Evolutionary conservation across 37 sponge, comb jelly and placozoan genomes (phyloP), one percentile per base, ranked within the genome.

Genomic region (Beroe forskalii): DNA sequence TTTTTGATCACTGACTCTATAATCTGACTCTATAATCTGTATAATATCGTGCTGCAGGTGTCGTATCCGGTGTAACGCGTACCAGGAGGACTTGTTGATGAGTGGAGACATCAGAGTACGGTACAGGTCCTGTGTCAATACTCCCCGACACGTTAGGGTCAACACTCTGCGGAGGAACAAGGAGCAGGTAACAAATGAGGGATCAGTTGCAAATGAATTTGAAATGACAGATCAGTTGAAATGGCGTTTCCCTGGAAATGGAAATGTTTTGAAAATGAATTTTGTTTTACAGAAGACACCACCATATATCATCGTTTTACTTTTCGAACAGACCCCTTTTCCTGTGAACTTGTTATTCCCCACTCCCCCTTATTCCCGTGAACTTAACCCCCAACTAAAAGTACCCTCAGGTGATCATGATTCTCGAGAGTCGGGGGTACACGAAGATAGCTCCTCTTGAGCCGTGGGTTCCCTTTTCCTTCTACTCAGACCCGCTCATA

Each of bases 61-160:
- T 38, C 43, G 86, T 4, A 80, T 80, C 28, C 40, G 35, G 30
- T 80, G 86, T 44, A 80, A 80, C 55, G 86, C 86, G 19, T 80
- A 80, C 55, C 86, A 44, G 40, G 86, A 80, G 55, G 86, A 80
- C 55, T 48, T 42, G 30, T 37, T 80, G 86, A 80, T 80, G 86
- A 44, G 86, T 44, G 17, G 42, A 0, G 86, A 80, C 42, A 41
- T 80, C 55, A 35, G 44, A 25, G 35, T 80, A 23, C 44, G 86
- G 43, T 44, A 80, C 25, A 41, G 48, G 4, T 80, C 55, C 44
- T 80, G 55, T 41, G 55, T 80, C 37, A 80, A 42, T 37, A 80
- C 86, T 22, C 86, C 86, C 23, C 8, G 86, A 25, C 55, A 80
- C 55, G 30, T 80, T 20, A 41, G 86, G 28, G 86, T 80, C 25